Percentiles rank a stretch among this genome's conserved stretches.
These are phyloP conservation scores for Timandra comae DNA, from an alignment of 2,888 invertebrate genomes.

Conservation along the genomic window DNA sequence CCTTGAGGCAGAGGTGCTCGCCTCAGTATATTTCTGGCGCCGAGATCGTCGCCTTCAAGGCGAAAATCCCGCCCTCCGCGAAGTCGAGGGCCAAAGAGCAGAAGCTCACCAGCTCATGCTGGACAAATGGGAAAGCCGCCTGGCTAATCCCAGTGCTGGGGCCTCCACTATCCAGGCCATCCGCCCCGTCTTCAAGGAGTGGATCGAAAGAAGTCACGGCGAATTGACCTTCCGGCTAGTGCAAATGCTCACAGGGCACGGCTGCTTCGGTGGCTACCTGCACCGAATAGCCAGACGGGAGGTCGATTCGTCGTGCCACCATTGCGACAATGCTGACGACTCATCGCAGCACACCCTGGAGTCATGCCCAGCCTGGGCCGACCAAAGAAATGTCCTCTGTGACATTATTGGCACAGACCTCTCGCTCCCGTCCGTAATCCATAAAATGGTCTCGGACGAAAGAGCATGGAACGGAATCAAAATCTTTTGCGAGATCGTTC, in stretches of 20 bases:
- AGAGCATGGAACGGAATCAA: neutral
- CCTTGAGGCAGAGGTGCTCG: too few species aligned
- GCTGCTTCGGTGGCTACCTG: constrained; percentile 21
- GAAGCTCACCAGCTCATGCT: too few species aligned
- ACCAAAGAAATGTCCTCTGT: neutral
- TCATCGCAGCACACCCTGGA: neutral
- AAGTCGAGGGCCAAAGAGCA: too few species aligned
- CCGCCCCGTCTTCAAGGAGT: too few species aligned
- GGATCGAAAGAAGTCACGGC: neutral
- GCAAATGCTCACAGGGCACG: constrained; percentile 22
- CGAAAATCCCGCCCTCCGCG: too few species aligned
- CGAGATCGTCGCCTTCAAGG: too few species aligned
- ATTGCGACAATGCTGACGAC: neutral
- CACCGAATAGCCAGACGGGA: constrained; percentile 9
- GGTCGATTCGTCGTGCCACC: neutral
- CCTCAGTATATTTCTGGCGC: too few species aligned
- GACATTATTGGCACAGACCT: neutral
- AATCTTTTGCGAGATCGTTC: neutral
- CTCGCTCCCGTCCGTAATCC: neutral
- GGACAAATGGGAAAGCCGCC: too few species aligned
- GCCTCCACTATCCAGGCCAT: too few species aligned
- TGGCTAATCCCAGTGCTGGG: too few species aligned
- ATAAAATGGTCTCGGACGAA: neutral
- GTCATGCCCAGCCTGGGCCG: neutral
- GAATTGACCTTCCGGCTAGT: constrained; percentile 4